Evolutionary conservation across 2,113 vertebrate genomes (phyloP).

Genomic region (Chelonoidis abingdonii): DNA sequence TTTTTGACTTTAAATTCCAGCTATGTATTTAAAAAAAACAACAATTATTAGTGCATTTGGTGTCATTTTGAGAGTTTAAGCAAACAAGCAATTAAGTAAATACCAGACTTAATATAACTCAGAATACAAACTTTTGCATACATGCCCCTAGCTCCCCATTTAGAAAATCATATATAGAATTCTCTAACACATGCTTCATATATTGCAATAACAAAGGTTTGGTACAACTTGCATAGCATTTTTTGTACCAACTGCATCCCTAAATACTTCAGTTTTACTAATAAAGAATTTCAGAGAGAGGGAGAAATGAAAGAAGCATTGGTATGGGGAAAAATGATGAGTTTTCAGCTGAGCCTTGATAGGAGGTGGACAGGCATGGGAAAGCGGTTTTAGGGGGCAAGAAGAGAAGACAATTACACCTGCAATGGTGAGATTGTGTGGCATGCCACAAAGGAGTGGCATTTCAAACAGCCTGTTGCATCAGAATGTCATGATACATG

Average conservation of each 20-base stretch:
- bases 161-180: not conserved
- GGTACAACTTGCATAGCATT: not conserved
- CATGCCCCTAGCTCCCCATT: slow-evolving; percentile 36
- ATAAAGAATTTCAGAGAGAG: not conserved
- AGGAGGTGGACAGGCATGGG: not conserved
- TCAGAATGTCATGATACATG: rapidly evolving
- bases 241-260: not conserved
- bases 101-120: not conserved
- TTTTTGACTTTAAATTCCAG: not conserved
- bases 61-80: not conserved
- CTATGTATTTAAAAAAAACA: not conserved
- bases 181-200: not conserved
- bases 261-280: not conserved
- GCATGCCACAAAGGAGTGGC: rapidly evolving
- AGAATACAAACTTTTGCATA: slow-evolving; percentile 52
- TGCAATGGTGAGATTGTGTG: not conserved
- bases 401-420: not conserved
- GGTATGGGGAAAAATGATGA: not conserved
- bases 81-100: slow-evolving; percentile 1
- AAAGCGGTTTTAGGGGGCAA: not conserved
- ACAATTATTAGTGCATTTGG: not conserved
- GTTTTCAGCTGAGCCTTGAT: not conserved
- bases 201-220: not conserved
- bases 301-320: not conserved
- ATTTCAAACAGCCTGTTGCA: not conserved